Percentiles rank a stretch among this genome's conserved stretches.
Evolutionary conservation across 2,888 invertebrate species (phyloP).

Genomic region (Eudemis profundana): DNA sequence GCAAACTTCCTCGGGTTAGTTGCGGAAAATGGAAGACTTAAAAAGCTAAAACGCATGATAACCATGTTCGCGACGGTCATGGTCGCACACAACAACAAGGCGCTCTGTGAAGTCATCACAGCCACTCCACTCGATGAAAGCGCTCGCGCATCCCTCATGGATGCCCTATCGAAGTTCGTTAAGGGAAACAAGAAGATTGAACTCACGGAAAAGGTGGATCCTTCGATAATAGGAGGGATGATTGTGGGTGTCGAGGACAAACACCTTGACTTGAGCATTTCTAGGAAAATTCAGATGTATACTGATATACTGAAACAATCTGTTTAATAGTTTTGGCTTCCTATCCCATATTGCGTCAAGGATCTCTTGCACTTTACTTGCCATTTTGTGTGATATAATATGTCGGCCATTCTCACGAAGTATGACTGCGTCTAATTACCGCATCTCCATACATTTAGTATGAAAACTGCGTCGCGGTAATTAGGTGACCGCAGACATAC

Average conservation of each 20-base stretch:
- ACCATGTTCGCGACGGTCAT: slow-evolving; percentile 66
- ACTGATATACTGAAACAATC: slow-evolving; percentile 66
- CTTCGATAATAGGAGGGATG: slow-evolving; percentile 71
- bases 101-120: slow-evolving; percentile 74
- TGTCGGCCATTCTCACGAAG: no score
- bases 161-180: slow-evolving; percentile 64
- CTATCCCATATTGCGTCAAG: slow-evolving; percentile 21
- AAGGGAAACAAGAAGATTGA: slow-evolving; percentile 66
- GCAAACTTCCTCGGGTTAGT: slow-evolving; percentile 68
- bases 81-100: slow-evolving; percentile 75
- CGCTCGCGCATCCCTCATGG: slow-evolving; percentile 58
- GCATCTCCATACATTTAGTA: no score
- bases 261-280: slow-evolving; percentile 73
- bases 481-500: no score
- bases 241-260: slow-evolving; percentile 75
- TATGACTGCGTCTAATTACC: no score
- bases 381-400: no score
- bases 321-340: slow-evolving; percentile 49
- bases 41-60: slow-evolving; percentile 66
- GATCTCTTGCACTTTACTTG: not conserved
- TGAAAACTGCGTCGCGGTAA: no score
- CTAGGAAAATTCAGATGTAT: slow-evolving; percentile 68
- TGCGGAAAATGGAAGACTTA: slow-evolving; percentile 74
- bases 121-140: slow-evolving; percentile 66
- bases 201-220: slow-evolving; percentile 69